These are phyloP conservation scores for Eristalis arbustorum DNA, from an alignment of 2,888 invertebrate species.

Conservation along the genomic window DNA sequence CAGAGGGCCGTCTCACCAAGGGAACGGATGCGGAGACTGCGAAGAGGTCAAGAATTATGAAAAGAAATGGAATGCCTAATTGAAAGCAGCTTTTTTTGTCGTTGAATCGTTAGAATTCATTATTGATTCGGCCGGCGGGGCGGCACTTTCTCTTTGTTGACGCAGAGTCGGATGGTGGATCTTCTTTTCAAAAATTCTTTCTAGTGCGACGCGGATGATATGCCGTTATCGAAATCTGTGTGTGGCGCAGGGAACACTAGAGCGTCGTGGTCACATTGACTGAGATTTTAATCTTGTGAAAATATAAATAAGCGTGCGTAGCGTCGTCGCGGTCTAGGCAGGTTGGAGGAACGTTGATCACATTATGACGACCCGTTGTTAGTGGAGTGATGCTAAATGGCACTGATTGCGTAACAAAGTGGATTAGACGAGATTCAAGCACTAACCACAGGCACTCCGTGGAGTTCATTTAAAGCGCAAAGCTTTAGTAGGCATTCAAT, in stretches of 20 bases:
- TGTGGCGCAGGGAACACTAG: not conserved
- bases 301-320: not conserved
- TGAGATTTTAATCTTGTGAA: not conserved
- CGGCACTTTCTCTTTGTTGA: not conserved
- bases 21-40: not conserved
- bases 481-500: not conserved
- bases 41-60: conserved; percentile 32
- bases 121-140: not conserved
- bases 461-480: not conserved
- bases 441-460: not conserved
- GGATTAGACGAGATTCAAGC: not conserved
- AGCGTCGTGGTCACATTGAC: not conserved
- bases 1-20: not conserved
- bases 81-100: not conserved
- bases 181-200: not conserved
- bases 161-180: not conserved
- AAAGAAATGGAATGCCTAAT: not conserved
- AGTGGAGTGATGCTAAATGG: not conserved
- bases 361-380: not conserved
- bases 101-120: not conserved
- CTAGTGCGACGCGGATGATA: not conserved
- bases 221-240: not conserved
- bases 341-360: not conserved
- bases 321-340: too few species aligned
- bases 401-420: not conserved